Evolutionary conservation across 2,797 vertebrate species (phyloP).

Genomic region (Babyrousa celebensis): DNA sequence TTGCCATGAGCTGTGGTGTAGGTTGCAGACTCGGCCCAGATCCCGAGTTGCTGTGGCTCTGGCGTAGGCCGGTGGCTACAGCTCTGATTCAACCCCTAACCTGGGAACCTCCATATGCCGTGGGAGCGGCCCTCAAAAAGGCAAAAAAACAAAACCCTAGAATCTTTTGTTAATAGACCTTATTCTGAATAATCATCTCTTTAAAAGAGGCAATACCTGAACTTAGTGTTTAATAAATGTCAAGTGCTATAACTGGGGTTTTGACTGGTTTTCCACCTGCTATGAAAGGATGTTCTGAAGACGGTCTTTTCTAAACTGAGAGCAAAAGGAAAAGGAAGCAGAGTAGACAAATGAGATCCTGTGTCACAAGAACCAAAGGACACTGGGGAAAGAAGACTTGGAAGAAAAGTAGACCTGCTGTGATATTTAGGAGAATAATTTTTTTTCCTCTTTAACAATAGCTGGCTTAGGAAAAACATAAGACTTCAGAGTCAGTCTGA

Average conservation of each 20-base stretch:
- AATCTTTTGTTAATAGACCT: slow-evolving; percentile 8
- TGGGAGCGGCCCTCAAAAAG: too few species aligned
- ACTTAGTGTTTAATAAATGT: neutral
- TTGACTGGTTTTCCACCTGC: slow-evolving; percentile 62
- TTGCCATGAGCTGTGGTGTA: too few species aligned
- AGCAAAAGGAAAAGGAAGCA: slow-evolving; percentile 63
- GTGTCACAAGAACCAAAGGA: slow-evolving; percentile 31
- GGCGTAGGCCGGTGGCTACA: too few species aligned
- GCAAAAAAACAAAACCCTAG: neutral
- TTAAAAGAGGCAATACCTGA: slow-evolving; percentile 29
- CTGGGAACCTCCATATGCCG: too few species aligned
- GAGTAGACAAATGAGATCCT: neutral
- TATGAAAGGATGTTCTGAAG: slow-evolving; percentile 17
- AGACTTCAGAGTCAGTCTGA: slow-evolving; percentile 20
- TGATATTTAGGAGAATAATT: neutral
- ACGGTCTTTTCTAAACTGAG: neutral
- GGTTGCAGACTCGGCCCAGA: too few species aligned
- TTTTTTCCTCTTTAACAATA: neutral
- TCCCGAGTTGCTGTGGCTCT: too few species aligned
- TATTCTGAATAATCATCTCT: slow-evolving; percentile 30
- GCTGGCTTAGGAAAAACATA: neutral
- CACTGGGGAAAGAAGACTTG: neutral
- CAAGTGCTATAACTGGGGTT: neutral
- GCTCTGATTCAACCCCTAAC: too few species aligned
- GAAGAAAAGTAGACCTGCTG: slow-evolving; percentile 18